Base-by-base conservation (phyloP, 2,888 invertebrate genomes). In the Cosmia pyralina region DNA sequence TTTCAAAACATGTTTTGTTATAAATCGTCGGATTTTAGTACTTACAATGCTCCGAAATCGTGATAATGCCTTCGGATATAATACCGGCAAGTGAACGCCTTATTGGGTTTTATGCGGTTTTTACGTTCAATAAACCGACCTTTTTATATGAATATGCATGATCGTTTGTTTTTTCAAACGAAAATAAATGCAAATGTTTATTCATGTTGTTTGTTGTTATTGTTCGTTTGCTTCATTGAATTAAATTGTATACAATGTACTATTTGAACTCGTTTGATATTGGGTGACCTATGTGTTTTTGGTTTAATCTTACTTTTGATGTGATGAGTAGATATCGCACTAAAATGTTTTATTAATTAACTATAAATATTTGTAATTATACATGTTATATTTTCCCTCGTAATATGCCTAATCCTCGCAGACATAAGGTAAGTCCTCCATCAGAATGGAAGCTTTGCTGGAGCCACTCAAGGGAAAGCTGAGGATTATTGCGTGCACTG, bases 81-180 rank as follows among this genome's bases (percentile, higher is more conserved):
- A 48, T 72, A 76, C 75, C 55, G 69, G 38, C 65, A 62, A 57
- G 50, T 53, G 60, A 68, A 79, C 74, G 77, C 77, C 82, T 80
- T 80, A 85, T 84, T 82, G 77, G 64, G 63, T 75, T 84, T 85
- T 81, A 77, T 86, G 69, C 66, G 59, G 72, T 69, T 85, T 77
- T 81, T 73, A 85, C 63, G 76, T 76, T 70, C 85, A 74, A 75
- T 85, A 85, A 79, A 79, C 83, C 72, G 73, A 83, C 80, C 79
- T 70, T 75, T 85, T 62, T 46, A 46, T 64, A 85, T 85, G 83
- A 83, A 83, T 85, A 83, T 81, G 84, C 75, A 77, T 77, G 84
- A 77, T 66, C 84, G 77, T 83, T 81, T 81, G 76, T 83, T 79
- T 78, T 72, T 81, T 69, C 68, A 80, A 81, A 84, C 70, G 68